A percentile compares a stretch with the other conserved stretches of the same genome.
Evolutionary conservation across 2,797 vertebrate species (phyloP).

Genomic region (Eospalax fontanierii): DNA sequence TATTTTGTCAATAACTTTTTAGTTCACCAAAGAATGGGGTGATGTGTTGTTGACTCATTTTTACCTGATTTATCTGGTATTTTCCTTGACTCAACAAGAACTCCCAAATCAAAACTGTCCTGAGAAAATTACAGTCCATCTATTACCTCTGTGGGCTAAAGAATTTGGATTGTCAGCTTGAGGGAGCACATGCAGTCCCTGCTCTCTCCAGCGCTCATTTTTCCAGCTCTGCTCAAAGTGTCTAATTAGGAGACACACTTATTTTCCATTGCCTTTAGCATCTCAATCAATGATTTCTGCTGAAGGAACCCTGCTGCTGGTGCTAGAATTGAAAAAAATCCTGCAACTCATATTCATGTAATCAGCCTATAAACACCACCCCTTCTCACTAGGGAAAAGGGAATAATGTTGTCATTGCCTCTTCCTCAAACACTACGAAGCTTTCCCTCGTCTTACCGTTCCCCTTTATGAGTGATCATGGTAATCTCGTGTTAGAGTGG

Average conservation of each 20-base stretch:
- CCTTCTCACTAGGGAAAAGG: slow-evolving; percentile 62
- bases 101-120: slow-evolving; percentile 88
- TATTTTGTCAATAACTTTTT: slow-evolving; percentile 84
- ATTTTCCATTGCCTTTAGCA: slow-evolving; percentile 79
- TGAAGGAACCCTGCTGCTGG: slow-evolving; percentile 83
- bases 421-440: neutral
- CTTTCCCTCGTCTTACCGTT: neutral
- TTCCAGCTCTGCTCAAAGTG: slow-evolving; percentile 64
- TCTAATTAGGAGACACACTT: slow-evolving; percentile 84
- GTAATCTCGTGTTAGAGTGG: neutral
- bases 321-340: slow-evolving; percentile 77
- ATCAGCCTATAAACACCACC: slow-evolving; percentile 80
- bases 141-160: neutral
- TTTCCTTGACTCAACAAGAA: slow-evolving; percentile 85
- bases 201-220: slow-evolving; percentile 63
- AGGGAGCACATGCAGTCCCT: slow-evolving; percentile 41
- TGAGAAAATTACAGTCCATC: slow-evolving; percentile 78
- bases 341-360: slow-evolving; percentile 81
- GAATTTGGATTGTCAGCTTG: slow-evolving; percentile 83
- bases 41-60: slow-evolving; percentile 84
- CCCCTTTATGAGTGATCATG: neutral
- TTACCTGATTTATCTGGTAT: slow-evolving; percentile 87
- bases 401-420: neutral
- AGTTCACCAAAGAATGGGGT: slow-evolving; percentile 83
- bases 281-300: slow-evolving; percentile 85